These are phyloP conservation scores for Muschampia plurimacula DNA, from an alignment of 2,888 invertebrate species.

Conservation along the genomic window DNA sequence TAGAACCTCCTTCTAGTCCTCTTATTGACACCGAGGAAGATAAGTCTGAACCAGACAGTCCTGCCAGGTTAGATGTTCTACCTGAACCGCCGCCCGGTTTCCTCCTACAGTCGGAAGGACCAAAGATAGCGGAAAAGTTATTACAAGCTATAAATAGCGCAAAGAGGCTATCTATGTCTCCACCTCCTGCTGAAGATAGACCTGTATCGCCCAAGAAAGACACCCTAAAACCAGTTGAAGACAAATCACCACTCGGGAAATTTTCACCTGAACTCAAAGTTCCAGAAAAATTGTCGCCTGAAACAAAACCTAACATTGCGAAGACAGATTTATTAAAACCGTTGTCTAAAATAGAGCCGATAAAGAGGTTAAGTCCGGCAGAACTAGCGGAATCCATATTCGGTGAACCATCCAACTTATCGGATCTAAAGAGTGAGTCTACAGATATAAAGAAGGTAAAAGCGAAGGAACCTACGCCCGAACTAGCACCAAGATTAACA, in stretches of 20 bases:
- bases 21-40: constrained; percentile 79
- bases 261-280: constrained; percentile 45
- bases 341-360: constrained; percentile 58
- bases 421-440: constrained; percentile 67
- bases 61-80: constrained; percentile 77
- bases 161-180: constrained; percentile 81
- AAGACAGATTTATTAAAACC: constrained; percentile 59
- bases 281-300: constrained; percentile 39
- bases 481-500: constrained; percentile 59
- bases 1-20: constrained; percentile 74
- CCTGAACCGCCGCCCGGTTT: constrained; percentile 81
- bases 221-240: constrained; percentile 49
- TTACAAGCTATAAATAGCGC: constrained; percentile 86
- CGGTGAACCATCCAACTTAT: constrained; percentile 71
- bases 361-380: constrained; percentile 61
- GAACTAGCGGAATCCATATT: constrained; percentile 68
- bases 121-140: constrained; percentile 87
- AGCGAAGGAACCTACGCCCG: constrained; percentile 63
- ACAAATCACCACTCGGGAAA: constrained; percentile 42
- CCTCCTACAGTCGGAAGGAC: constrained; percentile 79
- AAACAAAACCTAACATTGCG: constrained; percentile 58
- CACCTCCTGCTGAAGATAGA: constrained; percentile 67
- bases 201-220: constrained; percentile 69
- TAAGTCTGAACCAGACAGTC: constrained; percentile 81
- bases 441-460: constrained; percentile 70